phyloP scores from a whole-genome alignment of 2,797 vertebrate species.

The Nyctibius grandis region DNA sequence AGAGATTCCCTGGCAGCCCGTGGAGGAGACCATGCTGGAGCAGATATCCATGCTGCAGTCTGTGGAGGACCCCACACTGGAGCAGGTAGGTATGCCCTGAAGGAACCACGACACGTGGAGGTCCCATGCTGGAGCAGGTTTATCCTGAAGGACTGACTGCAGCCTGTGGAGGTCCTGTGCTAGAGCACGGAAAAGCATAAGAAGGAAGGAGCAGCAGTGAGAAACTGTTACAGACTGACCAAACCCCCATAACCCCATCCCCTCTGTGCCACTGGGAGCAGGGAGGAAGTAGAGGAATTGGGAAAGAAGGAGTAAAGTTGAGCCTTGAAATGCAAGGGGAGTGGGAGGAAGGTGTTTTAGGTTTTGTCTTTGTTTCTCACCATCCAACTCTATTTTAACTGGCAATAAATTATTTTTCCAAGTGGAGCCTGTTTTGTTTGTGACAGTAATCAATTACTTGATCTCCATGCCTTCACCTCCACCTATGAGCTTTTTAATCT shows the following conservation, averaged over 20 bases:
- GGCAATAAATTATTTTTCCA: background rate
- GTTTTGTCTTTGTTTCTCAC: no score
- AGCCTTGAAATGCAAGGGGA: background rate
- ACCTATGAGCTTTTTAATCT: background rate
- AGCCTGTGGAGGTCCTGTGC: background rate
- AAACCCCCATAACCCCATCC: background rate
- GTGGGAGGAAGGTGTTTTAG: background rate
- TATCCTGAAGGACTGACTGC: background rate
- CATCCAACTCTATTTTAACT: background rate
- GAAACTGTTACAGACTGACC: background rate
- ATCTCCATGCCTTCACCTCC: background rate
- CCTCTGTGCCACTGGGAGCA: background rate
- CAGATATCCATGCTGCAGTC: background rate
- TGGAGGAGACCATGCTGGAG: background rate
- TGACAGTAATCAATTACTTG: background rate
- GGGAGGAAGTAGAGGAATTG: background rate
- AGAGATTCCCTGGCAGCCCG: background rate
- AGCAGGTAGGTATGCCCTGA: background rate
- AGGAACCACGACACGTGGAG: background rate
- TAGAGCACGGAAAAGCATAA: background rate
- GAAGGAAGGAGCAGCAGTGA: background rate
- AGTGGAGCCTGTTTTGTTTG: background rate
- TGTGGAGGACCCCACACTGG: background rate
- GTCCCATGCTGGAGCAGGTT: background rate
- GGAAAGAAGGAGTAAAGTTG: background rate